Percentiles rank a stretch among this genome's conserved stretches.
Evolutionary conservation across 2,797 vertebrate genomes (phyloP).

Genomic region (Pantherophis vulpinus): DNA sequence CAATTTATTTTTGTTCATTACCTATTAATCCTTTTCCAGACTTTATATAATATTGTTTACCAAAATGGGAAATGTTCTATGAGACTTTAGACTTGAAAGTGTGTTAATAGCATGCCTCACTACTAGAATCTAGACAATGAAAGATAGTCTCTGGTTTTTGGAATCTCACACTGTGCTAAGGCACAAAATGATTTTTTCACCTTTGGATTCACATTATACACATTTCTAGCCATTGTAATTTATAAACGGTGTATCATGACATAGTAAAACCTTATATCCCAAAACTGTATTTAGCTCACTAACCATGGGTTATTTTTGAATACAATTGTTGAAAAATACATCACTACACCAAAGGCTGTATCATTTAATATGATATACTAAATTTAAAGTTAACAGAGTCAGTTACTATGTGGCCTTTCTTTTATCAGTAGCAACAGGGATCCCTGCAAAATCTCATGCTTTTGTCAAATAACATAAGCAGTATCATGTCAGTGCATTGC

Average conservation of each 20-base stretch:
- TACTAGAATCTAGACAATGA: not conserved
- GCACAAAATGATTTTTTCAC: not conserved
- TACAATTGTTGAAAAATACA: not conserved
- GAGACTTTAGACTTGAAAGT: not conserved
- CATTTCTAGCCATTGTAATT: not conserved
- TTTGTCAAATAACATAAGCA: not conserved
- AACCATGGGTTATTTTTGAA: not conserved
- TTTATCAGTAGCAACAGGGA: not conserved
- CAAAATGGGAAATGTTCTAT: not conserved
- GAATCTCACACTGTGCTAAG: not conserved
- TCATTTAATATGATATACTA: not conserved
- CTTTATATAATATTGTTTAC: not conserved
- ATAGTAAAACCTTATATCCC: not conserved
- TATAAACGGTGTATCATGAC: not conserved
- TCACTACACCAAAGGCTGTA: not conserved
- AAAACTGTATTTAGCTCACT: not conserved
- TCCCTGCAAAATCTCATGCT: not conserved
- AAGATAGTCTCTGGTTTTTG: not conserved
- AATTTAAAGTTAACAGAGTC: not conserved
- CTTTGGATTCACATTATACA: not conserved
- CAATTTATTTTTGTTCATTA: not conserved
- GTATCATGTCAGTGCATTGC: not conserved
- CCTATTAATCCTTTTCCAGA: not conserved
- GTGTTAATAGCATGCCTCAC: not conserved
- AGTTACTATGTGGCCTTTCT: not conserved